These are phyloP conservation scores for Pollachius pollachius DNA, from an alignment of 2,113 vertebrate genomes.

Conservation along the genomic window DNA sequence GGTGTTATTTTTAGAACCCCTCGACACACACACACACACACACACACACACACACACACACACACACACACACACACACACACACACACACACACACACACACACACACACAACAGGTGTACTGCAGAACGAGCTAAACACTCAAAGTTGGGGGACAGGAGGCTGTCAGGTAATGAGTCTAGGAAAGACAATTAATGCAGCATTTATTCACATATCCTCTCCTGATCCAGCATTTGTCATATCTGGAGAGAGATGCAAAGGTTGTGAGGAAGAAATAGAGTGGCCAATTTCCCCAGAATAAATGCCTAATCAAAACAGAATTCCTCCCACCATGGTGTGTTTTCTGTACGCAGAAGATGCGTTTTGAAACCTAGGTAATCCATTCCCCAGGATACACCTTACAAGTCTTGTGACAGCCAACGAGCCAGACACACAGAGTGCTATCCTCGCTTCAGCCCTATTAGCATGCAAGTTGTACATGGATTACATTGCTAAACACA, in stretches of 20 bases:
- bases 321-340: no score
- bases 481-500: not conserved
- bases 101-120: not conserved
- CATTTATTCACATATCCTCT: no score
- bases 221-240: no score
- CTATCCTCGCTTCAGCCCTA: slow-evolving; percentile 7
- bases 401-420: slow-evolving; percentile 2
- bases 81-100: no score
- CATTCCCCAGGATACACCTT: slow-evolving; percentile 5
- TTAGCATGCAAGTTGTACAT: slow-evolving; percentile 2
- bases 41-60: no score
- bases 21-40: not conserved
- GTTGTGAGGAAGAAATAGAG: no score
- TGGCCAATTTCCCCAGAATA: no score
- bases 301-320: no score
- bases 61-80: no score
- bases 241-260: no score
- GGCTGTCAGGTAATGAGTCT: not conserved
- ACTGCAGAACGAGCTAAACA: not conserved
- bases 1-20: slow-evolving; percentile 1
- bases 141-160: not conserved
- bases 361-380: slow-evolving; percentile 3
- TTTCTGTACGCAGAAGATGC: no score
- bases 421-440: not conserved
- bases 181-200: no score